phyloP scores from a whole-genome alignment of 2,888 invertebrate genomes.

The Drosophila kuntzei region DNA sequence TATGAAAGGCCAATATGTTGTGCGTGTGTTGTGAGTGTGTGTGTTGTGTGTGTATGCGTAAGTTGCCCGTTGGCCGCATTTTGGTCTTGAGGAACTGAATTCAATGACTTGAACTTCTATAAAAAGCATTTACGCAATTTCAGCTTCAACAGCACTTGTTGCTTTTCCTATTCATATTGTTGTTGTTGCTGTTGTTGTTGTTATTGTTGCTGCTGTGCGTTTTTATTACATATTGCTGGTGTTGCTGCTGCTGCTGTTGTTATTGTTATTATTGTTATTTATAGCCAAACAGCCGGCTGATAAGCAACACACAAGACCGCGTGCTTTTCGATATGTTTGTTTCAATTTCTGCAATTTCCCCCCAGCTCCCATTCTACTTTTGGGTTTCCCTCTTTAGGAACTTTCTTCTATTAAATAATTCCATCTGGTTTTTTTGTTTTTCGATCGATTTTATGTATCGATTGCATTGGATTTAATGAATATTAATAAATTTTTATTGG shows the following conservation, averaged over 20 bases:
- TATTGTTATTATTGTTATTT: conserved; percentile 33
- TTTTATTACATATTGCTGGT: conserved; percentile 31
- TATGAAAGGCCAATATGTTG: conserved; percentile 19
- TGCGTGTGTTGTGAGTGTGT: background rate
- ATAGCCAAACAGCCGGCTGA: conserved; percentile 38
- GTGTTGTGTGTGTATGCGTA: conserved; percentile 7
- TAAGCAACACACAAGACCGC: conserved; percentile 35
- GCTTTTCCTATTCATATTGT: conserved; percentile 8
- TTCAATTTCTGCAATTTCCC: conserved; percentile 11
- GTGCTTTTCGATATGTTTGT: conserved; percentile 36
- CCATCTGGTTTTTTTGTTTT: conserved; percentile 5
- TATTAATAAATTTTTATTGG: conserved; percentile 46
- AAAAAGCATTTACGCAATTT: conserved; percentile 57
- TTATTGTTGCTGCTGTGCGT: conserved; percentile 25
- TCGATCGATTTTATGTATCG: conserved; percentile 27
- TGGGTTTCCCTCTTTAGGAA: background rate
- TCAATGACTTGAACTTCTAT: conserved; percentile 57
- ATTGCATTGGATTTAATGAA: conserved; percentile 38
- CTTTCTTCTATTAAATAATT: background rate
- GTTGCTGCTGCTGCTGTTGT: conserved; percentile 25
- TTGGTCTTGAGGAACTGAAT: conserved; percentile 40
- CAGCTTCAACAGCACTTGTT: conserved; percentile 32
- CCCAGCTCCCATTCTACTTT: background rate
- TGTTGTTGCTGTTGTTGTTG: conserved; percentile 9
- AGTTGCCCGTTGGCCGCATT: conserved; percentile 25